A percentile compares a stretch with the other conserved stretches of the same genome.
Evolutionary conservation across 2,888 invertebrate species (phyloP).

Genomic region (Pyrgus malvae): DNA sequence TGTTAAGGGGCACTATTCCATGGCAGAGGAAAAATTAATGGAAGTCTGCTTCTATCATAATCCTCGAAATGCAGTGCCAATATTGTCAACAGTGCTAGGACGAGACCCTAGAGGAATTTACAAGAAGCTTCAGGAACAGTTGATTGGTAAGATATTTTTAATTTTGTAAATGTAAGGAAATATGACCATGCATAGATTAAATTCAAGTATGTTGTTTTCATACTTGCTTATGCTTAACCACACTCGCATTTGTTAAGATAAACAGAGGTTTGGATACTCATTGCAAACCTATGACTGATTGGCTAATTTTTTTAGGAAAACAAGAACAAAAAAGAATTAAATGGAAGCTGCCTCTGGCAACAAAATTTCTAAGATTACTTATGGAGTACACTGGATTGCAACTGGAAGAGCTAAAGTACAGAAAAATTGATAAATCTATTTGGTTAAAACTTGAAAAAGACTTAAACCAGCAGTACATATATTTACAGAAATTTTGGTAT

Average conservation of each 20-base stretch:
- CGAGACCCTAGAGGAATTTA: constrained; percentile 60
- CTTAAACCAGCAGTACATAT: constrained; percentile 47
- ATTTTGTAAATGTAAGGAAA: background rate
- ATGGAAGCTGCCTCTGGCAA: constrained; percentile 56
- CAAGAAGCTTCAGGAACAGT: constrained; percentile 44
- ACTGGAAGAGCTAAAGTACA: constrained; percentile 55
- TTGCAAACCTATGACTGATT: background rate
- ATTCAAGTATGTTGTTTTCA: background rate
- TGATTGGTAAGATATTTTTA: background rate
- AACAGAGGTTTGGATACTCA: background rate
- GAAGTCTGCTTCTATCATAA: constrained; percentile 54
- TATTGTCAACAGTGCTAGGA: constrained; percentile 49
- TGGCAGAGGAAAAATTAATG: constrained; percentile 60
- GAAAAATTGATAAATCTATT: constrained; percentile 49
- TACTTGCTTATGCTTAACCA: no score
- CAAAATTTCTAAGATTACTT: constrained; percentile 53
- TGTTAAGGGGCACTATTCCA: constrained; percentile 48
- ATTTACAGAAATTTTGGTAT: constrained; percentile 59
- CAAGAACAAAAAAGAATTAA: constrained; percentile 45
- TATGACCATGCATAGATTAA: no score
- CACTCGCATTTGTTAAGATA: background rate
- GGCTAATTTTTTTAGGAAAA: constrained; percentile 46
- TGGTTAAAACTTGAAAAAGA: constrained; percentile 55
- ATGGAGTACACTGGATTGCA: constrained; percentile 47
- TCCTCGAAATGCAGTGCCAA: constrained; percentile 45